phyloP scores from a whole-genome alignment of 2,797 vertebrate genomes.

The Artibeus jamaicensis region DNA sequence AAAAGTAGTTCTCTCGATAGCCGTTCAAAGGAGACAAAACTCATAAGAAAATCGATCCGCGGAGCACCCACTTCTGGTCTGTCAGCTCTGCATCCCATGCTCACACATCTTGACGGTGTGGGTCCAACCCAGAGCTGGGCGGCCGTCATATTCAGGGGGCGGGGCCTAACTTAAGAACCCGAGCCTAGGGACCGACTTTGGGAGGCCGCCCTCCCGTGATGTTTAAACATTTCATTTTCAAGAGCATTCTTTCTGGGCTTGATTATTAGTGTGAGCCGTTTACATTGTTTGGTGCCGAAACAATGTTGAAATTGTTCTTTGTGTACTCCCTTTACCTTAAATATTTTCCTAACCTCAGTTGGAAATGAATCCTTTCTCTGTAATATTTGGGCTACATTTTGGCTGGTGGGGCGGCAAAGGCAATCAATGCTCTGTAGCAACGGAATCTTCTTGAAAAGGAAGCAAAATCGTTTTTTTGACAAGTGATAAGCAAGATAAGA shows the following conservation, averaged over 20 bases:
- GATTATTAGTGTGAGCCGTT: neutral
- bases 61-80: neutral
- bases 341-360: neutral
- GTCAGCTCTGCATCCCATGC: neutral
- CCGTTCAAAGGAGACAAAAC: neutral
- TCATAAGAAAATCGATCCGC: neutral
- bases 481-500: constrained; percentile 31
- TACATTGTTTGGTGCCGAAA: neutral
- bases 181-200: neutral
- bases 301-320: constrained; percentile 6
- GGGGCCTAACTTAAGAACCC: neutral
- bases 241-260: constrained; percentile 17
- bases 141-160: neutral
- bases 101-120: neutral
- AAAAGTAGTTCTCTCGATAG: neutral
- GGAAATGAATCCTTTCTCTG: constrained; percentile 25
- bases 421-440: neutral
- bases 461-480: neutral
- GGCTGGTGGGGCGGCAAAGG: neutral
- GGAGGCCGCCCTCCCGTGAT: neutral
- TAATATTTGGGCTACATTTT: constrained; percentile 28
- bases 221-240: constrained; percentile 13
- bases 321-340: neutral
- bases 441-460: constrained; percentile 25
- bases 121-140: neutral